phyloP scores from a whole-genome alignment of 2,797 vertebrate species.

The Acanthurus tractus region DNA sequence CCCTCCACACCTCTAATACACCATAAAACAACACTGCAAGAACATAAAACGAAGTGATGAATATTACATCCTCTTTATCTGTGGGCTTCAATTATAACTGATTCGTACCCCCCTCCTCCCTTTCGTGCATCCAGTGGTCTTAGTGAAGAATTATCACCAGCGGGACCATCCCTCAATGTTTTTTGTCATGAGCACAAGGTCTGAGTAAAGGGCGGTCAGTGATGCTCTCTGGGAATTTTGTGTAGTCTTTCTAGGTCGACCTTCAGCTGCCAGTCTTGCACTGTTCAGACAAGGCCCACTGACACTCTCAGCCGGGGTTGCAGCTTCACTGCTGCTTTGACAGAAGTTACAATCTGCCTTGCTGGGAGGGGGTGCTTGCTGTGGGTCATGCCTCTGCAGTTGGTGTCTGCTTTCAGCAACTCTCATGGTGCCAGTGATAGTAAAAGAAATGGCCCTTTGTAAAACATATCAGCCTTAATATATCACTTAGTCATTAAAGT shows the following conservation, averaged over 20 bases:
- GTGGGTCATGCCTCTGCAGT: conserved; percentile 49
- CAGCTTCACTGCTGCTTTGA: conserved; percentile 53
- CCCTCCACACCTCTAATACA: conserved; percentile 1
- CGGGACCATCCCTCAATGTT: neutral
- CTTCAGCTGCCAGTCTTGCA: conserved; percentile 42
- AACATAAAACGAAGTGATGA: neutral
- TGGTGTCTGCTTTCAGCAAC: conserved; percentile 39
- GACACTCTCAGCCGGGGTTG: conserved; percentile 44
- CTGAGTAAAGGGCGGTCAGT: neutral
- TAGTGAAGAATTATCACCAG: neutral
- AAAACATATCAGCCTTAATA: conserved; percentile 4
- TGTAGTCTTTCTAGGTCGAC: conserved; percentile 24
- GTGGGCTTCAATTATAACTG: neutral
- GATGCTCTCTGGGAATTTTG: conserved; percentile 31
- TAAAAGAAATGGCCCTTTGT: neutral
- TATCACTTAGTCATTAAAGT: neutral
- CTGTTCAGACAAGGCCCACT: conserved; percentile 25
- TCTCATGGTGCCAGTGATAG: conserved; percentile 33
- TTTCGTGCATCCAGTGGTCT: neutral
- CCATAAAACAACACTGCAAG: conserved; percentile 1
- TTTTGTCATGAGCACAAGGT: conserved; percentile 7
- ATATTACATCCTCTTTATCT: conserved; percentile 7
- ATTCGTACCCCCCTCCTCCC: neutral
- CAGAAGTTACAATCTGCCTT: conserved; percentile 45
- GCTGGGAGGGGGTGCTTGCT: conserved; percentile 40